phyloP scores from a whole-genome alignment of 1,140 invertebrate genomes.

The Drosophila nikananu region DNA sequence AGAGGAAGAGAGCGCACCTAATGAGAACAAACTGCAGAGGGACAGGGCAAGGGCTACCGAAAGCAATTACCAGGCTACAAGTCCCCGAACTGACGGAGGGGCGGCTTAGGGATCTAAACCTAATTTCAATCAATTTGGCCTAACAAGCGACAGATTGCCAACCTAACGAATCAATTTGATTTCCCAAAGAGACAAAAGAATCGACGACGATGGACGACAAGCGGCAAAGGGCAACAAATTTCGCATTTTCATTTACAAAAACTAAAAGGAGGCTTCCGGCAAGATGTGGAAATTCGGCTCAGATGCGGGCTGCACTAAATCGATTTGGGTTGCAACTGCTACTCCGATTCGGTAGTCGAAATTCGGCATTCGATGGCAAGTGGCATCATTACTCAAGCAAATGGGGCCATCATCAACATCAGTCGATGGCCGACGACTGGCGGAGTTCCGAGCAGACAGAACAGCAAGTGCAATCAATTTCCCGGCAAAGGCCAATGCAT shows the following conservation, averaged over 20 bases:
- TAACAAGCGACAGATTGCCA: slow-evolving; percentile 78
- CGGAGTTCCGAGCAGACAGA: slow-evolving; percentile 46
- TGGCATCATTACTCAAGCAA: slow-evolving; percentile 81
- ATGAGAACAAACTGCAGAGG: slow-evolving; percentile 34
- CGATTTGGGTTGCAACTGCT: slow-evolving; percentile 46
- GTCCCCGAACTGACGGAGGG: slow-evolving; percentile 24
- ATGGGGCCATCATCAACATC: slow-evolving; percentile 75
- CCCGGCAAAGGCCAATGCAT: slow-evolving; percentile 43
- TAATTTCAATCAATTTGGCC: slow-evolving; percentile 79
- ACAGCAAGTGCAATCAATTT: slow-evolving; percentile 80
- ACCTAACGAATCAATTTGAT: slow-evolving; percentile 74
- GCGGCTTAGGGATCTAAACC: slow-evolving; percentile 43
- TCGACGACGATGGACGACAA: slow-evolving; percentile 5
- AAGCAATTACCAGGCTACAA: slow-evolving; percentile 61
- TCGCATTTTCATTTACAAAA: slow-evolving; percentile 71
- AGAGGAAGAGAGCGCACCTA: slow-evolving; percentile 15
- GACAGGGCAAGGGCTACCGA: slow-evolving; percentile 1
- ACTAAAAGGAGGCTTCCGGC: slow-evolving; percentile 56
- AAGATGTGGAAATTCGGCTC: slow-evolving; percentile 35
- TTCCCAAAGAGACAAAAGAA: slow-evolving; percentile 54
- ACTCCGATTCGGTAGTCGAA: slow-evolving; percentile 5
- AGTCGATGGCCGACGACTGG: slow-evolving; percentile 32
- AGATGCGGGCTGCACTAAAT: slow-evolving; percentile 47
- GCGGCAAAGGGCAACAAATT: slow-evolving; percentile 55
- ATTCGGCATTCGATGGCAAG: slow-evolving; percentile 42